Base-by-base conservation (phyloP, 2,113 vertebrate genomes). In the Elaphurus davidianus region DNA sequence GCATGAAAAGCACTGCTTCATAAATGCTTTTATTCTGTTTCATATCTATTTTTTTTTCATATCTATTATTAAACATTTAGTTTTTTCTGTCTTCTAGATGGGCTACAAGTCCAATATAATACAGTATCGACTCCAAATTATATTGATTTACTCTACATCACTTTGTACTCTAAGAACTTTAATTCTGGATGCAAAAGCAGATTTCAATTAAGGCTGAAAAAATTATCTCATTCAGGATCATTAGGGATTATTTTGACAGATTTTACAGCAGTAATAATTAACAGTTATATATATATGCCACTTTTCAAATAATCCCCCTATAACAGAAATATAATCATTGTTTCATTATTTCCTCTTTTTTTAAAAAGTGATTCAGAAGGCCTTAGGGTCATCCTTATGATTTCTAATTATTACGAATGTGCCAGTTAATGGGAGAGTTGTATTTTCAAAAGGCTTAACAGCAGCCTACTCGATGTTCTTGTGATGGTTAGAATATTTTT, bases 11-110 rank as follows among this genome's bases (percentile, higher is more conserved):
- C 60, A 86, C 45, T 89, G 16, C 47, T 94, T 4, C 33, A 94
- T 64, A 94, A 96, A 90, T 45, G 54, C 21, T 59, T 95, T 90
- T 94, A 40, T 95, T 84, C 43, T 94, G 19, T 94, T 92, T 94
- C 43, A 86, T 50, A 89, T 81, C 30, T 30, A 79, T 40, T 40
- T 45, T 76, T 47, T 47, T 94, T 92, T 94, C 52, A 85, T 50
- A 89, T 81, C 33, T 30, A 84, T 45, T 78, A 81, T 82, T 54
- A 88, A 96, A 90, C 23, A 89, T 5, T 28, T 74, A 55, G 8
- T 83, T 60, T 89, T 43, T 52, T 23, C 43, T 74, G 45, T 84
- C 47, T 83, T 52, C 54, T 97, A 57, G 19, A 57, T 81, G 12
- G 11, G 13, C 45, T 40, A 79, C 9, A 47, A 84, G 88, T 55